phyloP scores from a whole-genome alignment of 2,888 invertebrate species.

The Cephus runcator region DNA sequence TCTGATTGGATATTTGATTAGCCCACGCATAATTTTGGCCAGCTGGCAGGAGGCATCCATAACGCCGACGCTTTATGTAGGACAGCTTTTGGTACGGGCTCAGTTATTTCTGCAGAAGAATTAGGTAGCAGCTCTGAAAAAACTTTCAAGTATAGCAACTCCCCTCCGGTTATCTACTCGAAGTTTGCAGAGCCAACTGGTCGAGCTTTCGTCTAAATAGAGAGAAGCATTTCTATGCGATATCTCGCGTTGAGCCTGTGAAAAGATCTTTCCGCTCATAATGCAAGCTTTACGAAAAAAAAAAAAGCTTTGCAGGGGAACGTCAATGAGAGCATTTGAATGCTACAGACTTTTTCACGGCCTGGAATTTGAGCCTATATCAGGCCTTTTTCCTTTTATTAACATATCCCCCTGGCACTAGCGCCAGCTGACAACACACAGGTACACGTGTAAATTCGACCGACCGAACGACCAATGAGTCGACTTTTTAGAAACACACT shows the following conservation, averaged over 20 bases:
- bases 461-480: too few species aligned
- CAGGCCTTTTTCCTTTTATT: constrained; percentile 9
- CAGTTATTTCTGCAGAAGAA: background rate
- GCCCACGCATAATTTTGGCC: too few species aligned
- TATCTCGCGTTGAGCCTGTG: constrained; percentile 32
- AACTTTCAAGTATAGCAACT: background rate
- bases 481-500: too few species aligned
- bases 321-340: constrained; percentile 38
- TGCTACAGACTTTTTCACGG: constrained; percentile 32
- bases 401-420: constrained; percentile 8
- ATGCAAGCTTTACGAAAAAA: constrained; percentile 30
- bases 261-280: constrained; percentile 41
- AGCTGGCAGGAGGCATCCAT: too few species aligned
- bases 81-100: background rate
- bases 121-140: background rate
- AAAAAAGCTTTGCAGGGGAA: constrained; percentile 17
- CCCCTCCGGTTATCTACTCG: constrained; percentile 2
- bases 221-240: constrained; percentile 41
- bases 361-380: background rate
- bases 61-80: too few species aligned
- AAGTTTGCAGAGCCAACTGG: constrained; percentile 4
- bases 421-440: background rate
- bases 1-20: too few species aligned
- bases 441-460: too few species aligned
- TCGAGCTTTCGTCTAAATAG: constrained; percentile 28